Conservation (phyloP, 2,113 vertebrate species). For the Oenanthe melanoleuca region DNA sequence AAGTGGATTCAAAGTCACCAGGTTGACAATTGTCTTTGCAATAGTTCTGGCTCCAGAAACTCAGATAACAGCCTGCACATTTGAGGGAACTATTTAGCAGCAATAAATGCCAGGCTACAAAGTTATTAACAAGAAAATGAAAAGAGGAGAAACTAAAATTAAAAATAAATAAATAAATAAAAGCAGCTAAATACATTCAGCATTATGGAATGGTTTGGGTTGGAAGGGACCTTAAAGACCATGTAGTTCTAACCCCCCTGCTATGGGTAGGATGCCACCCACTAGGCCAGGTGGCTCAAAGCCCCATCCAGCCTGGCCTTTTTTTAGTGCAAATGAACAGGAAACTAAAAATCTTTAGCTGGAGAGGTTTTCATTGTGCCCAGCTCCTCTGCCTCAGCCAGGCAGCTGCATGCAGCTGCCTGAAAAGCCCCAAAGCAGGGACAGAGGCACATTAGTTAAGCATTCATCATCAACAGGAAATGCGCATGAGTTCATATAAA, state of each 20-base stretch:
- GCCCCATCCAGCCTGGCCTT: neutral
- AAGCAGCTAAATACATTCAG: neutral
- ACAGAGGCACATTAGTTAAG: neutral
- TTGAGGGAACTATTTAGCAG: neutral
- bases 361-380: neutral
- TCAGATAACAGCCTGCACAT: neutral
- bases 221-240: neutral
- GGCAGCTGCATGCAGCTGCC: constrained; percentile 51
- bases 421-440: neutral
- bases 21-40: neutral
- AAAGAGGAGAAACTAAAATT: neutral
- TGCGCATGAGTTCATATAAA: constrained; percentile 35
- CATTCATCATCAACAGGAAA: constrained; percentile 55
- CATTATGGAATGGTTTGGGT: neutral
- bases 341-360: neutral
- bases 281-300: neutral
- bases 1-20: neutral
- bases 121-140: neutral
- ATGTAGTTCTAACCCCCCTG: neutral
- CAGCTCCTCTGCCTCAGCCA: neutral
- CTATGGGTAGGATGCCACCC: neutral
- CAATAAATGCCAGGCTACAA: neutral
- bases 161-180: neutral
- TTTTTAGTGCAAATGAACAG: neutral
- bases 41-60: neutral